Conservation (phyloP, 2,797 vertebrate species). For the Macropus fuliginosus region DNA sequence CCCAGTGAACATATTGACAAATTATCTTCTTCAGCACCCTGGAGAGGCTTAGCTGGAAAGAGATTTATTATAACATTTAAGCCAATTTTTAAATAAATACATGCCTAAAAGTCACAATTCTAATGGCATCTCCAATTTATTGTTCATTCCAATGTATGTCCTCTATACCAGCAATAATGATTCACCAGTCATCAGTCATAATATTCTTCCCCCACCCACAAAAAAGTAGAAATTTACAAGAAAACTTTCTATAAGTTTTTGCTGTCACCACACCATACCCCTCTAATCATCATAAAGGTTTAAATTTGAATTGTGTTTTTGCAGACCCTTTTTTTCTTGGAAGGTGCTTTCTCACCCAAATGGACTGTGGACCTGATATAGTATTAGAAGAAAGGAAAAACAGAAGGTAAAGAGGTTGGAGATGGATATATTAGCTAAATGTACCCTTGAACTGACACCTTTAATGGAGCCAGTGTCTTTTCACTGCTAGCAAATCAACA, state of each 20-base stretch:
- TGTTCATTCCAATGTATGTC: background rate
- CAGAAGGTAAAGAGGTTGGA: background rate
- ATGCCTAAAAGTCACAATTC: background rate
- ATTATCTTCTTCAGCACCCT: slow-evolving; percentile 19
- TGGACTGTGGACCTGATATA: slow-evolving; percentile 13
- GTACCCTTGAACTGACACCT: background rate
- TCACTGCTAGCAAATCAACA: slow-evolving; percentile 62
- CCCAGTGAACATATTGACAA: background rate
- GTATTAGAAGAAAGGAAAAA: background rate
- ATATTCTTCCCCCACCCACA: slow-evolving; percentile 44
- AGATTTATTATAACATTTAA: slow-evolving; percentile 50
- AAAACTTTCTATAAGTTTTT: slow-evolving; percentile 67
- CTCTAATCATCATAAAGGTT: slow-evolving; percentile 38
- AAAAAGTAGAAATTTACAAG: slow-evolving; percentile 60
- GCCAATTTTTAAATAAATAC: slow-evolving; percentile 39
- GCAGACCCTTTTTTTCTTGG: background rate
- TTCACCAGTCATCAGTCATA: slow-evolving; percentile 38
- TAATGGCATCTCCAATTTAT: background rate
- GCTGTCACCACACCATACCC: slow-evolving; percentile 37
- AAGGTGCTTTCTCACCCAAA: background rate
- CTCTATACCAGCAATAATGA: background rate
- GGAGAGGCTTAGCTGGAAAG: slow-evolving; percentile 4
- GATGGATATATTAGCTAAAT: slow-evolving; percentile 56
- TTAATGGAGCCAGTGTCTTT: slow-evolving; percentile 47
- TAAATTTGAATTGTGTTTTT: slow-evolving; percentile 35